Base-by-base conservation (phyloP, 2,113 vertebrate species). In the Aplodontia rufa region DNA sequence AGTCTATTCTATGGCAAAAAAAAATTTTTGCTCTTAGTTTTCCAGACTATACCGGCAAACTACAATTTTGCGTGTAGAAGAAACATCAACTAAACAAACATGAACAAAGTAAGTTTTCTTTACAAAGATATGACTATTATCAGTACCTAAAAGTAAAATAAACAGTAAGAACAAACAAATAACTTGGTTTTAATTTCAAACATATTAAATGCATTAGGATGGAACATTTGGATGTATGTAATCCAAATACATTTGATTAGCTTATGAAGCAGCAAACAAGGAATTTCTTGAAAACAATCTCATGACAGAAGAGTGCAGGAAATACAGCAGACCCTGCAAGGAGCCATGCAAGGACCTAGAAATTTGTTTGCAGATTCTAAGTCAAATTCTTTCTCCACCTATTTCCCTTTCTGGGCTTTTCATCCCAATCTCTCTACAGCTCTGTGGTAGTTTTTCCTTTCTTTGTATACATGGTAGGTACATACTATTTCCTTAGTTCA, bases 111-210 rank as follows among this genome's bases (percentile, higher is more conserved):
- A 78, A 64, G 62, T 95, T 87, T 68, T 89, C 88, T 53, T 12
- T 26, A 53, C 13, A 91, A 35, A 79, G 28, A 42, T 30, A 81
- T 37, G 45, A 35, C 6, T 78, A 66, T 58, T 78, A 37, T 86
- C 35, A 72, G 32, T 81, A 91, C 69, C 35, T 89, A 85, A n/a
- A 55, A 42, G 22, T 78, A 35, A 87, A 92, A 62, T n/a, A 58
- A 35, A 32, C 62, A 66, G 35, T 30, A 90, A 80, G 1, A 76
- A 9, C 24, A 53, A 90, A 10, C 35, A 85, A 79, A 84, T 81
- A 82, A 86, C 8, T 95, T 94, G 32, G 6, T 85, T 91, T 94
- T 76, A 71, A 69, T 60, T 72, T 89, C 90, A 97, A 55, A n/a
- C 2, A 69, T 69, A 55, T 84, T 84, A 82, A 79, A 35, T 42